phyloP scores from a whole-genome alignment of 2,888 invertebrate species.

The Drosophila niveifrons region DNA sequence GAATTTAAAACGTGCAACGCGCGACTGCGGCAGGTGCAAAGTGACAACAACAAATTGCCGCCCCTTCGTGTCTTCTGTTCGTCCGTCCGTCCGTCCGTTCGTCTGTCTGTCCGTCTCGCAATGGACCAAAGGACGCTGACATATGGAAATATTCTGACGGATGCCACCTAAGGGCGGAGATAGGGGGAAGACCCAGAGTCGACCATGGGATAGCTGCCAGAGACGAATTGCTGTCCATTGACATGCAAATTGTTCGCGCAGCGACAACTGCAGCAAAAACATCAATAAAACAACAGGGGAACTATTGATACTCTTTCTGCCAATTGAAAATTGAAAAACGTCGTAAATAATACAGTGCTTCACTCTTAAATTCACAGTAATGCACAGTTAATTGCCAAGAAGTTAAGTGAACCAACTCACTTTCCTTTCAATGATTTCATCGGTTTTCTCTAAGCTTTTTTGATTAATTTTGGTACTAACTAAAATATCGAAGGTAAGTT shows the following conservation, averaged over 20 bases:
- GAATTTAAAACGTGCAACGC: slow-evolving; percentile 75
- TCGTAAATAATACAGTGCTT: background rate
- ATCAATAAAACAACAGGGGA: slow-evolving; percentile 19
- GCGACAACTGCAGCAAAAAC: slow-evolving; percentile 45
- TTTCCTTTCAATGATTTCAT: too few relatives aligned
- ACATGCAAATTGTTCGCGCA: slow-evolving; percentile 72
- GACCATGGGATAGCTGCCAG: slow-evolving; percentile 33
- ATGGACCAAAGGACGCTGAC: slow-evolving; percentile 61
- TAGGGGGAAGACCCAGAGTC: background rate
- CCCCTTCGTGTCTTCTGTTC: slow-evolving; percentile 26
- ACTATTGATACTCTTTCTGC: slow-evolving; percentile 35
- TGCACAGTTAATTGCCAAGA: too few relatives aligned
- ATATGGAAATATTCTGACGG: slow-evolving; percentile 75
- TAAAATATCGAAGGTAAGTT: too few relatives aligned
- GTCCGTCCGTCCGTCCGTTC: slow-evolving; percentile 13
- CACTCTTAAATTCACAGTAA: too few relatives aligned
- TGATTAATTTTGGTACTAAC: too few relatives aligned
- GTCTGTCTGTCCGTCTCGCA: slow-evolving; percentile 34
- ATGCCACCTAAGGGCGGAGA: slow-evolving; percentile 38
- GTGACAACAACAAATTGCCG: slow-evolving; percentile 79
- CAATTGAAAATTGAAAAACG: background rate
- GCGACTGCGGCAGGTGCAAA: slow-evolving; percentile 71
- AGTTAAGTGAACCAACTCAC: too few relatives aligned
- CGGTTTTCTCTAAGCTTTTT: too few relatives aligned
- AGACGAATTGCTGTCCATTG: slow-evolving; percentile 72